Conservation (phyloP, 2,888 invertebrate species). For the Minunthozetes semirufus region DNA sequence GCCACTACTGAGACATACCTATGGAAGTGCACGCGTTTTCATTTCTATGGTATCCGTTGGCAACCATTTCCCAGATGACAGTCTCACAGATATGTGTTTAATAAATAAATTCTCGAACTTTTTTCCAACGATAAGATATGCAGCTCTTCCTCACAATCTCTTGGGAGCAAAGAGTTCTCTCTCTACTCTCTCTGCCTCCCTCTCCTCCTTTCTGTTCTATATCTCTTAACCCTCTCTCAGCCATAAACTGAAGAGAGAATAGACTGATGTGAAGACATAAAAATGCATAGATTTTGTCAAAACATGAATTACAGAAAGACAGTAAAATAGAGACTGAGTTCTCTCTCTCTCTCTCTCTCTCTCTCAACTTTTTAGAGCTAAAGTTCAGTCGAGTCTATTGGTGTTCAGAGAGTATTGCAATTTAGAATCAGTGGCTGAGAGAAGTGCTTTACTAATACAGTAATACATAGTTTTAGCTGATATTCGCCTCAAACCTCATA, state of each 20-base stretch:
- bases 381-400: neutral
- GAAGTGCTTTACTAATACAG: neutral
- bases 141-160: neutral
- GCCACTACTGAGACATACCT: slow-evolving; percentile 21
- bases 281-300: neutral
- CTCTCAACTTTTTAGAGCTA: neutral
- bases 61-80: slow-evolving; percentile 14
- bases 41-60: neutral
- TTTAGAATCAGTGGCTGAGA: neutral
- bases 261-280: neutral
- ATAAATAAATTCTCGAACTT: slow-evolving; percentile 25
- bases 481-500: slow-evolving; percentile 26
- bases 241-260: neutral
- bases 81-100: slow-evolving; percentile 18
- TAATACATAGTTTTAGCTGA: neutral
- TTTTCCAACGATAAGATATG: slow-evolving; percentile 18
- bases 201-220: neutral
- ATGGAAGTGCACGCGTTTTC: slow-evolving; percentile 24
- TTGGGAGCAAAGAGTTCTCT: slow-evolving; percentile 10
- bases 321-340: neutral
- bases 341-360: slow-evolving; percentile 8
- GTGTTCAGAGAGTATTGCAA: slow-evolving; percentile 22
- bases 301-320: neutral
- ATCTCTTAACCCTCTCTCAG: neutral
- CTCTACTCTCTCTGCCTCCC: neutral